Evolutionary conservation across 2,888 invertebrate species (phyloP).

Genomic region (Archips crataeganus): DNA sequence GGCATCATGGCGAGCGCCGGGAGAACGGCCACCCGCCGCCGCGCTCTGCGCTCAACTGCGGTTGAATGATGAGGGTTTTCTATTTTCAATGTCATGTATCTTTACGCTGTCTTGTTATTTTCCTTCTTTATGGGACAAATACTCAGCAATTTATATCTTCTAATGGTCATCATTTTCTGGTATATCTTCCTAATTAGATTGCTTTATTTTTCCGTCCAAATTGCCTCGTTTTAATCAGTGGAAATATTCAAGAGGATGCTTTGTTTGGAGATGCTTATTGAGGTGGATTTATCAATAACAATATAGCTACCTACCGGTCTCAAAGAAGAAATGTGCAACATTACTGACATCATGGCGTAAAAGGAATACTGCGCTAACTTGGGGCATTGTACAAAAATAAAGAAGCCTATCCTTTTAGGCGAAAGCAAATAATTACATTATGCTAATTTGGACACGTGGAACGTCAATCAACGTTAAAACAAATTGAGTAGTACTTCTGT

Average conservation of each 20-base stretch:
- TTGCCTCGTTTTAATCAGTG: conserved; percentile 1
- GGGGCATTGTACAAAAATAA: background rate
- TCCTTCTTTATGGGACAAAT: conserved; percentile 43
- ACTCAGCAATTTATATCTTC: conserved; percentile 36
- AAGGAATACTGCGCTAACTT: background rate
- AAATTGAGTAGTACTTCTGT: conserved; percentile 21
- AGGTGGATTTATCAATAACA: background rate
- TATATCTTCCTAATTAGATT: conserved; percentile 9
- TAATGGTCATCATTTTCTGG: conserved; percentile 29
- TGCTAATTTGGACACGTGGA: conserved; percentile 25
- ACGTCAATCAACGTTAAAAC: conserved; percentile 26
- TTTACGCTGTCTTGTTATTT: conserved; percentile 40
- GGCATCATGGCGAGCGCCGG: conserved; percentile 47
- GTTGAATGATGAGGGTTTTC: conserved; percentile 61
- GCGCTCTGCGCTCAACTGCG: conserved; percentile 77
- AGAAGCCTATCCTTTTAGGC: background rate
- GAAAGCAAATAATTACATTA: conserved; percentile 22
- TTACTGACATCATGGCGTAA: background rate
- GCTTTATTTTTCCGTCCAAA: conserved; percentile 2
- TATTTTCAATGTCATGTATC: conserved; percentile 62
- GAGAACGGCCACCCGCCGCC: conserved; percentile 63
- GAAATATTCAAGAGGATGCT: background rate
- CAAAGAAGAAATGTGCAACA: background rate
- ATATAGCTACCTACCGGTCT: background rate
- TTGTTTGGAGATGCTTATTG: background rate